Evolutionary conservation across 2,797 vertebrate genomes (phyloP), one percentile per base, ranked within the genome.

Genomic region (Channa striata): DNA sequence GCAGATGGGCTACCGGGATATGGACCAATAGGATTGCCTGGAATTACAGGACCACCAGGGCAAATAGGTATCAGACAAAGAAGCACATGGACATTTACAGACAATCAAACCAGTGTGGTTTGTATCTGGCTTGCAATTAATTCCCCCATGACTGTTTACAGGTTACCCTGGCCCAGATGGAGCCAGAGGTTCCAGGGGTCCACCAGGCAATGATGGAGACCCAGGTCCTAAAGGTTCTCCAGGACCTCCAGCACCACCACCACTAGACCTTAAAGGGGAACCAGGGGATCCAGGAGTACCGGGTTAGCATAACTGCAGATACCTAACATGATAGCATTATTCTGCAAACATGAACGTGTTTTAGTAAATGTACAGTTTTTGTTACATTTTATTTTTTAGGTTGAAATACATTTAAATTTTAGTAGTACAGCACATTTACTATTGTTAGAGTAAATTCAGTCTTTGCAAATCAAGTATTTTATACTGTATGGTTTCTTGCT

Each of bases 31-130:
- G 92, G 92, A 60, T 49, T 69, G 4, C 60, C 77, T 79, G 91
- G 93, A 72, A 39, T 3, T 60, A 1, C 1, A 40, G 92, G 93
- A 63, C 67, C 59, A 52, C 86, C 84, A 20, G 93, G 93, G 10
- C 68, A 54, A 68, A 86, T 42, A 79, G 92, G 92, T 91, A 70
- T 59, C 7, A 70, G n/a, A 58, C 13, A 43, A 7, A 75, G 2
- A 4, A 1, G 12, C 34, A 47, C 23, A 58, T n/a, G 74, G 14
- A 53, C 21, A 2, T 50, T 40, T 13, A 60, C 5, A 23, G 23
- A 58, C n/a, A n/a, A n/a, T n/a, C n/a, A n/a, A n/a, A n/a, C n/a
- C n/a, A n/a, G n/a, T 52, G 25, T 14, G 58, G 34, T 3, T 64
- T 60, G 25, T 40, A 13, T 25, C 19, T 56, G 2, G 12, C 63